Percentiles rank a stretch among this genome's conserved stretches.
phyloP scores from a whole-genome alignment of 2,888 invertebrate species.

The Agonum fuliginosum region DNA sequence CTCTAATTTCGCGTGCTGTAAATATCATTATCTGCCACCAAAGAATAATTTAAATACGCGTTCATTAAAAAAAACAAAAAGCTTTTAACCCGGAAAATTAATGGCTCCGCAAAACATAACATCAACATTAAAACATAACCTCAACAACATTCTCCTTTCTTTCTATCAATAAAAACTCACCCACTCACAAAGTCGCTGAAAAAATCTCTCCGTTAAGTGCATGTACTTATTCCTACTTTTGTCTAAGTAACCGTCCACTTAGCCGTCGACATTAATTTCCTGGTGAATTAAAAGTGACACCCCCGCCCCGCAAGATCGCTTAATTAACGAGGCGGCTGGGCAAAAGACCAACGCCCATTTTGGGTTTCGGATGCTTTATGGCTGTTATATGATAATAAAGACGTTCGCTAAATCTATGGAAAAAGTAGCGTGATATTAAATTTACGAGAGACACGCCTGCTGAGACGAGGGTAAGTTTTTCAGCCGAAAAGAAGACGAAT shows the following conservation, averaged over 20 bases:
- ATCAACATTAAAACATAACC: slow-evolving; percentile 17
- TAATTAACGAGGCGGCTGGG: slow-evolving; percentile 30
- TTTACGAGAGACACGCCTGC: slow-evolving; percentile 20
- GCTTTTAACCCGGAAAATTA: slow-evolving; percentile 21
- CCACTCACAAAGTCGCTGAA: neutral
- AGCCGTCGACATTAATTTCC: slow-evolving; percentile 35
- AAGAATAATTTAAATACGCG: too few relatives aligned
- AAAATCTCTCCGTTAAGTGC: neutral
- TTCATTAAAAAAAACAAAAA: slow-evolving; percentile 21
- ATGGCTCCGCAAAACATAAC: slow-evolving; percentile 10
- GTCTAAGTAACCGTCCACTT: slow-evolving; percentile 42
- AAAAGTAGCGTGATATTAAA: slow-evolving; percentile 46
- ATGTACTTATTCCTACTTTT: neutral
- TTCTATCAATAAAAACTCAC: neutral
- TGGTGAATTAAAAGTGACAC: slow-evolving; percentile 15
- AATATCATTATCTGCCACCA: too few relatives aligned
- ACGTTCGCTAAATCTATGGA: slow-evolving; percentile 43
- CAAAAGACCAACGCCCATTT: slow-evolving; percentile 19
- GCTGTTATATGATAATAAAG: slow-evolving; percentile 44
- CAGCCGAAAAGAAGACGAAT: neutral
- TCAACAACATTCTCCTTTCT: too few relatives aligned
- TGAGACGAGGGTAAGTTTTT: neutral
- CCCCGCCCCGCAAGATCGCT: slow-evolving; percentile 6
- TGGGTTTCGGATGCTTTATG: slow-evolving; percentile 37
- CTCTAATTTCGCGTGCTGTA: too few relatives aligned